Evolutionary conservation across 2,888 invertebrate species (phyloP), one percentile per base, ranked within the genome.

Genomic region (Cheiracanthium punctorium): DNA sequence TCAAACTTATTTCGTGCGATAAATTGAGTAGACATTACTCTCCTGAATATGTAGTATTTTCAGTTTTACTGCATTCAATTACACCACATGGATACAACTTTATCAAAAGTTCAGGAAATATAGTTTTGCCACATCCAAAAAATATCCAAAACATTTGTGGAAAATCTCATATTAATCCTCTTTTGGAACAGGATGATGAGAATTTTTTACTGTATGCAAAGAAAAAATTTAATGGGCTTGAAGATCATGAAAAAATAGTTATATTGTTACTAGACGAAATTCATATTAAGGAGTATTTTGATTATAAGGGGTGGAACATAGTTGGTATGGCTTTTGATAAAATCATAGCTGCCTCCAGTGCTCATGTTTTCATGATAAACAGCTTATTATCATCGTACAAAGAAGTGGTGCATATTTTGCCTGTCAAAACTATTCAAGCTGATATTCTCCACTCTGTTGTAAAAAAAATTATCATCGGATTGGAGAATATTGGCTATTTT

Each of bases 341-440:
- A 24, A 17, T 17, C 5, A 10, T 70, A 37, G 72, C 67, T 73
- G 79, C 84, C 43, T 30, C 64, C 20, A 28, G 17, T 28, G 84
- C 48, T 28, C 32, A 65, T 48, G 73, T 69, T n/a, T 84, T 84
- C 28, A 76, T 75, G 82, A 41, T 82, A 28, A 28, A 17, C 4
- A 58, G 82, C 20, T 52, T 82, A n/a, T 32, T 75, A 37, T 70
- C 82, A n/a, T 2, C 24, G n/a, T 75, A 33, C 20, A 75, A 76
- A 64, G 75, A 82, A 52, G 75, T 82, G n/a, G 76, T 30, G 0
- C 43, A 82, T 17, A 82, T 82, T 20, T 24, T 82, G 5, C 81
- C 67, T 8, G 37, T 81, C 7, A 52, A 71, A 32, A 28, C 30
- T 12, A n/a, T 58, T 7, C 8, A 17, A 14, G 33, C 29, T 0